phyloP scores from a whole-genome alignment of 2,113 vertebrate genomes.

The Hyaena hyaena region DNA sequence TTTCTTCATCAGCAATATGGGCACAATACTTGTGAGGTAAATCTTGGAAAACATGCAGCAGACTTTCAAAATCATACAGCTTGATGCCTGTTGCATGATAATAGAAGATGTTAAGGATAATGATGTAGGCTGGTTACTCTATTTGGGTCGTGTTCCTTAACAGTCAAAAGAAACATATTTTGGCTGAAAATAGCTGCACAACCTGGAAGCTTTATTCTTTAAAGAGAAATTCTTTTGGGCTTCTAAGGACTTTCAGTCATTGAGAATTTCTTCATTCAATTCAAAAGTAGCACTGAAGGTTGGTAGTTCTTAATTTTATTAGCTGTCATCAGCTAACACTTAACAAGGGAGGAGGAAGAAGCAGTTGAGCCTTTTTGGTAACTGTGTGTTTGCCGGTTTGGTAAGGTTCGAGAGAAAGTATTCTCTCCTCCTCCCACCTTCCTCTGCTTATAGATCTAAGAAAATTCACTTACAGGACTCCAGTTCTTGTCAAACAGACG shows the following conservation, averaged over 20 bases:
- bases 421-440: background rate
- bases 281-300: background rate
- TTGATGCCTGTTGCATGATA: background rate
- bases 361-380: background rate
- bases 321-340: background rate
- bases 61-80: background rate
- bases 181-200: background rate
- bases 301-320: background rate
- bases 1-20: background rate
- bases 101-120: background rate
- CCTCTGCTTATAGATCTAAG: background rate
- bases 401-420: background rate
- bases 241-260: background rate
- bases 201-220: background rate
- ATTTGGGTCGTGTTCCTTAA: background rate
- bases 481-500: background rate
- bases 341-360: background rate
- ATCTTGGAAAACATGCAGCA: background rate
- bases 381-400: background rate
- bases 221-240: background rate
- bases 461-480: background rate
- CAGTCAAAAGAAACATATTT: background rate
- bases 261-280: conserved; percentile 34
- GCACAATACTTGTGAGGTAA: background rate
- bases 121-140: background rate